Evolutionary conservation across 1,140 invertebrate genomes (phyloP).

Genomic region (Scaptomyza hsui): DNA sequence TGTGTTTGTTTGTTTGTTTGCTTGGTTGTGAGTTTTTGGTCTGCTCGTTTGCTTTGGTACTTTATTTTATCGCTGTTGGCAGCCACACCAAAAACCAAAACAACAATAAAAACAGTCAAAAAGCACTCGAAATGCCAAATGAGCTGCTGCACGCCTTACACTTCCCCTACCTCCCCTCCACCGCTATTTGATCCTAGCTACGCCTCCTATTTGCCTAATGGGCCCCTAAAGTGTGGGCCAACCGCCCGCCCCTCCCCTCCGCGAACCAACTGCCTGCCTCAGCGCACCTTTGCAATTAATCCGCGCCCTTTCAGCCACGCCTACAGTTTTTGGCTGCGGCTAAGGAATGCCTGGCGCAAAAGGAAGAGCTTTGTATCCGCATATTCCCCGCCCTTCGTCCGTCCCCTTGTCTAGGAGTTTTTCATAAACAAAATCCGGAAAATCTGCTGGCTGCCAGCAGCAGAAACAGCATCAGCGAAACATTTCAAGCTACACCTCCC

Average conservation of each 20-base stretch:
- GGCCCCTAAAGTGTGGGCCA: slow-evolving; percentile 30
- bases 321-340: slow-evolving; percentile 28
- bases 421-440: slow-evolving; percentile 77
- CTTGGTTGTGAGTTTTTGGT: slow-evolving; percentile 22
- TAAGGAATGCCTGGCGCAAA: slow-evolving; percentile 23
- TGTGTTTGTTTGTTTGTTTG: slow-evolving; percentile 16
- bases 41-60: slow-evolving; percentile 76
- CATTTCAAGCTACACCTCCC: slow-evolving; percentile 50
- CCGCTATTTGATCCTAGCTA: background rate
- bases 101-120: slow-evolving; percentile 81
- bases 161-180: background rate
- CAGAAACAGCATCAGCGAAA: slow-evolving; percentile 42
- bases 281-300: slow-evolving; percentile 60
- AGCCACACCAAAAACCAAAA: slow-evolving; percentile 59
- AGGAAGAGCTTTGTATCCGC: slow-evolving; percentile 17
- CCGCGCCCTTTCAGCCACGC: slow-evolving; percentile 35
- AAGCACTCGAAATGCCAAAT: slow-evolving; percentile 82
- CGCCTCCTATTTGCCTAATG: slow-evolving; percentile 53
- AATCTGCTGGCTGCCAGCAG: slow-evolving; percentile 76
- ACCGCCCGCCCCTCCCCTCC: background rate
- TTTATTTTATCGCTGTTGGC: slow-evolving; percentile 81
- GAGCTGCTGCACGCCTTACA: slow-evolving; percentile 50
- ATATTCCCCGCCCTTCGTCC: background rate
- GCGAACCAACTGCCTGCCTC: background rate
- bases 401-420: slow-evolving; percentile 48